A percentile compares a stretch with the other conserved stretches of the same genome.
Evolutionary conservation across 2,113 vertebrate species (phyloP).

Genomic region (Tringa solitaria): DNA sequence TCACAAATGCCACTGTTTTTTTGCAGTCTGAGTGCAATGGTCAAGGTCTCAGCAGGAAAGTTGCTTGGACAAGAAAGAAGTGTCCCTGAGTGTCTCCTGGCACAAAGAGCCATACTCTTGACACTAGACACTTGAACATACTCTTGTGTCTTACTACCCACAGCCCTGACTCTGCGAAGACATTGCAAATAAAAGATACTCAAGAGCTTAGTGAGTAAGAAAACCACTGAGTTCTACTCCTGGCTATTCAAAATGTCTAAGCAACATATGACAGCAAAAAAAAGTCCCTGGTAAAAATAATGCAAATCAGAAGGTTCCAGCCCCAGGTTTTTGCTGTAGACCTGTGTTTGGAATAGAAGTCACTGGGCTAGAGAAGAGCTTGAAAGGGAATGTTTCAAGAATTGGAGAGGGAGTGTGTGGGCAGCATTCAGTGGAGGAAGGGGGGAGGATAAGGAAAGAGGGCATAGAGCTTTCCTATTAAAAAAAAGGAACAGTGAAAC

Average conservation of each 20-base stretch:
- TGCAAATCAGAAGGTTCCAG: background rate
- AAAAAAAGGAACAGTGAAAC: background rate
- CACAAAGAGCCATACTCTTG: background rate
- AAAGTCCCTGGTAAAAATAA: background rate
- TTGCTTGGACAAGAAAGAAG: background rate
- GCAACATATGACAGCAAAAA: background rate
- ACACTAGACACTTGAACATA: background rate
- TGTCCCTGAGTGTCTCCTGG: background rate
- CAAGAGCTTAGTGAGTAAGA: background rate
- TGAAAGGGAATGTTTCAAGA: background rate
- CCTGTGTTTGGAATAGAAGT: background rate
- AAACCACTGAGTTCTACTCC: background rate
- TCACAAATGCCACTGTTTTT: background rate
- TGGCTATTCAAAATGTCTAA: background rate
- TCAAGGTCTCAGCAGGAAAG: background rate
- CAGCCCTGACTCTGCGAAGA: background rate
- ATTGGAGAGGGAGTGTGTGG: background rate
- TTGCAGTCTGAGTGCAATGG: background rate
- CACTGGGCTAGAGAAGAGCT: background rate
- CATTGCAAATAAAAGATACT: background rate
- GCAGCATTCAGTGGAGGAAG: background rate
- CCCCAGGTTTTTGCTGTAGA: background rate
- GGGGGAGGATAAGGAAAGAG: background rate
- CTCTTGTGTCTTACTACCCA: background rate
- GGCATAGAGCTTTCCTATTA: background rate